phyloP scores from a whole-genome alignment of 2,888 invertebrate species.

The Hyposoter didymator region DNA sequence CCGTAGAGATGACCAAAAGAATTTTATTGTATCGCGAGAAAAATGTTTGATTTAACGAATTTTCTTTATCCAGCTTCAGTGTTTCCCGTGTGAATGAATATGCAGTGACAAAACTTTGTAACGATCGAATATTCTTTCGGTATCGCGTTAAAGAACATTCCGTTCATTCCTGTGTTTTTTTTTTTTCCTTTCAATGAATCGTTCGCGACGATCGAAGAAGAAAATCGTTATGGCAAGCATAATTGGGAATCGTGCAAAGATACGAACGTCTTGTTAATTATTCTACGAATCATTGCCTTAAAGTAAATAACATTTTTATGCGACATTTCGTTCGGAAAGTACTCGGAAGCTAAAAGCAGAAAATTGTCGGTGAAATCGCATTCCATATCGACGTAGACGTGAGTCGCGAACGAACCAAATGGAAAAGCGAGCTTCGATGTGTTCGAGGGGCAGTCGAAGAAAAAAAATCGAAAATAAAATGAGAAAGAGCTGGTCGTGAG shows the following conservation, averaged over 20 bases:
- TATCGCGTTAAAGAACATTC: no score
- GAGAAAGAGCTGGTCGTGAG: conserved; percentile 34
- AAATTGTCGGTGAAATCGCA: conserved; percentile 4
- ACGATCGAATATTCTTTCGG: no score
- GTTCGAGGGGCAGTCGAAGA: conserved; percentile 11
- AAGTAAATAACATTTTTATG: background rate
- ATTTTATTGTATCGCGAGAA: background rate
- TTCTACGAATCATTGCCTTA: background rate
- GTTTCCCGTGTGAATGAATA: no score
- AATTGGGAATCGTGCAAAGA: background rate
- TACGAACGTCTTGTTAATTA: background rate
- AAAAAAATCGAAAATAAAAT: conserved; percentile 22
- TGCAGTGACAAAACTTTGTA: no score
- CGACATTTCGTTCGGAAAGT: background rate
- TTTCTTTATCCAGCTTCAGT: no score
- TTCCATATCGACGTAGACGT: conserved; percentile 24
- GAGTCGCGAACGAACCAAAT: conserved; percentile 12
- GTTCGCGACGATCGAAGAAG: background rate
- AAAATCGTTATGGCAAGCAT: background rate
- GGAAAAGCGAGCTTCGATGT: conserved; percentile 15
- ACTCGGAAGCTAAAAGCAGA: conserved; percentile 1
- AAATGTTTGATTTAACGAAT: background rate
- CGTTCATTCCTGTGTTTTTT: no score
- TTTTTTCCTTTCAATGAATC: background rate
- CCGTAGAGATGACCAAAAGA: background rate